Base-by-base conservation (phyloP, 2,888 invertebrate species). In the Drosophila aldrichi region DNA sequence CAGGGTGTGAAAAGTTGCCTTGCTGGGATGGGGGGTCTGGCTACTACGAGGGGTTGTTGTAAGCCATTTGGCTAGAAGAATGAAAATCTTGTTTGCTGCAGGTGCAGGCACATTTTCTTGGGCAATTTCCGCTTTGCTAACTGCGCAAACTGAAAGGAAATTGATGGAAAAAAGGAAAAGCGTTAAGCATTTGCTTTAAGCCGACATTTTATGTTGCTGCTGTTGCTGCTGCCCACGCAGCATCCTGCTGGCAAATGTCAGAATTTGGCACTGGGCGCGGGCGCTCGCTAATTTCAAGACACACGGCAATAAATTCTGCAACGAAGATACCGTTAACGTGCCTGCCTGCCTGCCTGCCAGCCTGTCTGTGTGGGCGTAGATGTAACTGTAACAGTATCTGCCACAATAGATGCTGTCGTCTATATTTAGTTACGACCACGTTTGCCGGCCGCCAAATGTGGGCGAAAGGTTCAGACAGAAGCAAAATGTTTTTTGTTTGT, bases 341-440 rank as follows among this genome's bases (percentile, higher is more conserved):
- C 48, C 52, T 16, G n/a, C 32, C 22, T 57, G 16, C 32, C 22
- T 57, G 22, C 48, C 52, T 22, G n/a, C n/a, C n/a, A n/a, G n/a
- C 32, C 22, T 60, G 14, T 25, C 22, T 57, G 18, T 43, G 38
- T 32, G 56, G 32, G 55, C 32, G 36, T 25, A 9, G 46, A 20
- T 66, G 59, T 59, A 36, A 51, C 43, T 61, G 69, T 60, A 54
- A 9, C 34, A 48, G 55, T 58, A 61, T 22, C 16, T 40, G 22
- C 58, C 58, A 52, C 59, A 56, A 49, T 49, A 36, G 58, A 36
- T 52, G 48, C 64, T 36, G 63, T 41, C 43, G 38, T 46, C 79
- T 80, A 74, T 48, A 77, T 80, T 70, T 77, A 80, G 80, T 67
- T 46, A 57, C 76, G 36, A 25, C 60, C 56, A 51, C 55, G 41